A percentile compares a stretch with the other conserved stretches of the same genome.
Conservation (phyloP, 1,140 invertebrate genomes). For the Oppia nitens region DNA sequence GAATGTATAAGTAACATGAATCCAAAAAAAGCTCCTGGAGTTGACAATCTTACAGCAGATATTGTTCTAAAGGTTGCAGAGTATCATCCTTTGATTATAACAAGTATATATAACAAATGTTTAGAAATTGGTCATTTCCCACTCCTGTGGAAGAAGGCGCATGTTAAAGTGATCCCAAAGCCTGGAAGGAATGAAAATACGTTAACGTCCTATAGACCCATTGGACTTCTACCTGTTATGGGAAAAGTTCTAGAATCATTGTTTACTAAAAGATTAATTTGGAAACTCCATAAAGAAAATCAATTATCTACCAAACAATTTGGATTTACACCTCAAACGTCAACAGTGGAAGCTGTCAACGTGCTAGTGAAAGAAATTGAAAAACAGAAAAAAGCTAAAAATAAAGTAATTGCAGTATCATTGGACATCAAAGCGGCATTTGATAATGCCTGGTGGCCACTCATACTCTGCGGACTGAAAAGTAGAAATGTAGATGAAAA, state of each 20-base stretch:
- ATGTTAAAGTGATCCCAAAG: not conserved
- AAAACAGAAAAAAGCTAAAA: not conserved
- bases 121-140: not conserved
- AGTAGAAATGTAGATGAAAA: not conserved
- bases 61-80: too few species aligned
- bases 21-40: too few species aligned
- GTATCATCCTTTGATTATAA: not conserved
- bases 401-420: not conserved
- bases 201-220: not conserved
- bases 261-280: not conserved
- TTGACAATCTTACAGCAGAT: too few species aligned
- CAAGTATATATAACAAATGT: not conserved
- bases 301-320: not conserved
- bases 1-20: too few species aligned
- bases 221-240: not conserved
- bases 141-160: not conserved
- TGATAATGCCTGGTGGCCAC: conserved; percentile 5
- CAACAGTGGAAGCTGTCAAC: not conserved
- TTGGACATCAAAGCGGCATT: conserved; percentile 6
- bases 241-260: not conserved
- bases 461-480: not conserved
- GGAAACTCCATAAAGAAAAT: not conserved
- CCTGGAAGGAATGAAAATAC: not conserved
- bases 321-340: not conserved
- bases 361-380: not conserved